Percentiles rank a stretch among this genome's conserved stretches.
phyloP scores from a whole-genome alignment of 1,140 invertebrate species.

The Nasonia vitripennis region DNA sequence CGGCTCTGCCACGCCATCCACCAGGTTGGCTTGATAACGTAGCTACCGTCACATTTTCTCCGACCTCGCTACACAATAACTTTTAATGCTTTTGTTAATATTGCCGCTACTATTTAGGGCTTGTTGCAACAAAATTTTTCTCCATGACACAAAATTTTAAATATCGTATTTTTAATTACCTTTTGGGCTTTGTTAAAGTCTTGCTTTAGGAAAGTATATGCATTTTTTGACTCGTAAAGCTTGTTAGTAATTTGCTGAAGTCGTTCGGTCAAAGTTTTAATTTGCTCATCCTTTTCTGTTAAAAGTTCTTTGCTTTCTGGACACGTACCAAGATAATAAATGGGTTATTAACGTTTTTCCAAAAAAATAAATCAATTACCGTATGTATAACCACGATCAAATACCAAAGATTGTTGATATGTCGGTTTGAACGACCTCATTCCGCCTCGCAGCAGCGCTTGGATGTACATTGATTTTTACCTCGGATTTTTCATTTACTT shows the following conservation, averaged over 20 bases:
- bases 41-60: constrained; percentile 76
- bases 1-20: constrained; percentile 83
- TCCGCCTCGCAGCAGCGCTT: constrained; percentile 27
- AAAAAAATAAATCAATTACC: neutral
- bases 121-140: neutral
- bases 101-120: neutral
- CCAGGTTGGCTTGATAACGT: constrained; percentile 72
- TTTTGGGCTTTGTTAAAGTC: constrained; percentile 74
- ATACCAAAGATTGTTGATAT: constrained; percentile 32
- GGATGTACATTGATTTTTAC: constrained; percentile 42
- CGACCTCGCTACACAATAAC: constrained; percentile 74
- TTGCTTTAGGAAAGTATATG: constrained; percentile 80
- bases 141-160: neutral
- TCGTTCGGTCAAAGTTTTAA: constrained; percentile 80
- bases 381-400: neutral
- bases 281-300: constrained; percentile 61
- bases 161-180: constrained; percentile 50
- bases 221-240: constrained; percentile 81
- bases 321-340: neutral
- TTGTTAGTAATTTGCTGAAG: constrained; percentile 78
- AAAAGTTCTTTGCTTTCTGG: constrained; percentile 1
- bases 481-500: constrained; percentile 9
- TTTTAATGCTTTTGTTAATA: constrained; percentile 54
- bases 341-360: neutral
- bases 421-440: constrained; percentile 29